Percentiles rank a stretch among this genome's conserved stretches.
phyloP scores from a whole-genome alignment of 2,888 invertebrate species.

The Meiosimyza decipiens region DNA sequence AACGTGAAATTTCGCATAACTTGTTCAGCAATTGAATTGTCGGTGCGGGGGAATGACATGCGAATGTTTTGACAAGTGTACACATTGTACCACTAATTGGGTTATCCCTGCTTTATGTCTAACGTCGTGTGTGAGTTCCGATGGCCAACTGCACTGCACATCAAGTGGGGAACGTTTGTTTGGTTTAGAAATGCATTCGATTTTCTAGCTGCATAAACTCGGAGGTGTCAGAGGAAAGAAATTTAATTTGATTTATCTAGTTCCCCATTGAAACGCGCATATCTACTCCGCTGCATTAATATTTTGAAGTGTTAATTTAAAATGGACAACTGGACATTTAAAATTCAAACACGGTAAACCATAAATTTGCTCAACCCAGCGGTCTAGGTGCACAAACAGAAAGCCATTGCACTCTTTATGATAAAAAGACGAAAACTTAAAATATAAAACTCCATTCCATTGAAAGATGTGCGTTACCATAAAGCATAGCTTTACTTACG shows the following conservation, averaged over 20 bases:
- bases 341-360: neutral
- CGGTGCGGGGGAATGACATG: neutral
- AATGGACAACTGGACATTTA: slow-evolving; percentile 58
- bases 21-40: neutral
- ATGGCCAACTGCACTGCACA: neutral
- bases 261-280: slow-evolving; percentile 24
- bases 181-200: neutral
- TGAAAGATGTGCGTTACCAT: too few relatives aligned
- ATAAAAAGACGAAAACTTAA: too few relatives aligned
- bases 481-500: too few relatives aligned
- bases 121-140: too few relatives aligned
- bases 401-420: too few relatives aligned
- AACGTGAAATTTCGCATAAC: neutral
- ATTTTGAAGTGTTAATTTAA: slow-evolving; percentile 61
- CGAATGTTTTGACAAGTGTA: slow-evolving; percentile 25
- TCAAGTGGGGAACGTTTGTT: neutral
- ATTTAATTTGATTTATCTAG: neutral
- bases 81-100: slow-evolving; percentile 35
- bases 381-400: too few relatives aligned
- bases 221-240: neutral
- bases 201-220: neutral
- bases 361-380: too few relatives aligned
- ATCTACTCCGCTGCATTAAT: slow-evolving; percentile 48
- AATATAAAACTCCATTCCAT: too few relatives aligned
- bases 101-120: slow-evolving; percentile 29